Percentiles rank a stretch among this genome's conserved stretches.
These are phyloP conservation scores for Drosophila kuntzei DNA, from an alignment of 2,888 invertebrate species.

Conservation along the genomic window DNA sequence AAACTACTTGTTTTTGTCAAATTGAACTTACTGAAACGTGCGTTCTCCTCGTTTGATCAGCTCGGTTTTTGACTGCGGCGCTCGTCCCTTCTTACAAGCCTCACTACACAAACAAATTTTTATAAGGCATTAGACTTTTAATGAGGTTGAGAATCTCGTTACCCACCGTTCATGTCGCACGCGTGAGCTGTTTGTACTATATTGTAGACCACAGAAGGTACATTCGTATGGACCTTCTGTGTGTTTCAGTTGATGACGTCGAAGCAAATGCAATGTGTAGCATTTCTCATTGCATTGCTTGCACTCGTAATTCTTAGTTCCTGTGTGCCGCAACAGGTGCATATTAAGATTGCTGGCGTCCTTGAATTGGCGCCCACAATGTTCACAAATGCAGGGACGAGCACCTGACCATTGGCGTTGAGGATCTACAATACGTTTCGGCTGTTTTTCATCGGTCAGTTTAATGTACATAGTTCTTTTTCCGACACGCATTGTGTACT, in stretches of 20 bases:
- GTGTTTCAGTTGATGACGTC: slow-evolving; percentile 69
- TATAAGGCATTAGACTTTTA: neutral
- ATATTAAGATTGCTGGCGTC: slow-evolving; percentile 69
- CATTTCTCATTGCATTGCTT: slow-evolving; percentile 66
- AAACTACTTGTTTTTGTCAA: neutral
- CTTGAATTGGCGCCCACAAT: slow-evolving; percentile 67
- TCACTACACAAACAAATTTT: slow-evolving; percentile 42
- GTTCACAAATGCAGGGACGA: slow-evolving; percentile 67
- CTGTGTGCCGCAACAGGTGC: slow-evolving; percentile 64
- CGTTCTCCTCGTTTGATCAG: slow-evolving; percentile 72
- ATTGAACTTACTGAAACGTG: slow-evolving; percentile 64
- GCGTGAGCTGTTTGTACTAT: slow-evolving; percentile 74
- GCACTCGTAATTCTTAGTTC: slow-evolving; percentile 71
- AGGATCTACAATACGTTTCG: slow-evolving; percentile 70
- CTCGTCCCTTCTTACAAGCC: slow-evolving; percentile 70
- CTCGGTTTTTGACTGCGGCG: slow-evolving; percentile 69
- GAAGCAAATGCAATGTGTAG: slow-evolving; percentile 61
- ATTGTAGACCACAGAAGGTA: slow-evolving; percentile 70
- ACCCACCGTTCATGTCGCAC: slow-evolving; percentile 67
- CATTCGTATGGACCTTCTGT: slow-evolving; percentile 71
- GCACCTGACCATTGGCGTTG: slow-evolving; percentile 58
- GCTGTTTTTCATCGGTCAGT: slow-evolving; percentile 65
- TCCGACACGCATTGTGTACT: slow-evolving; percentile 71
- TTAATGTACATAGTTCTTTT: slow-evolving; percentile 70
- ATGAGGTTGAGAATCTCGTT: neutral